Conservation (phyloP, 1,140 invertebrate genomes). For the Drosophila sproati region DNA sequence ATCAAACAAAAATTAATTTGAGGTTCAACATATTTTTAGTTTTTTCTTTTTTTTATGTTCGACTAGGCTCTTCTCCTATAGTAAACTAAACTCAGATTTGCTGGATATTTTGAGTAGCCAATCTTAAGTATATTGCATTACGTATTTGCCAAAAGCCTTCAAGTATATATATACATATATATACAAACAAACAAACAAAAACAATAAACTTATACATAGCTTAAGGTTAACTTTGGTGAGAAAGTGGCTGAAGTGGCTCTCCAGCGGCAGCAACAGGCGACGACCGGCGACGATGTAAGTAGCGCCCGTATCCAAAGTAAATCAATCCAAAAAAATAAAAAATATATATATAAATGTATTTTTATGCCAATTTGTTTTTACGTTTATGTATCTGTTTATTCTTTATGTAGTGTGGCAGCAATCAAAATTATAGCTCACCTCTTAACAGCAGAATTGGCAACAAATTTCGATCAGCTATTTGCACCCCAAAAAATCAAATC, state of each 20-base stretch:
- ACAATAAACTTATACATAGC: conserved; percentile 57
- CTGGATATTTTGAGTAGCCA: no score
- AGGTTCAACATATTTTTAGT: neutral
- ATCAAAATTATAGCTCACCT: conserved; percentile 40
- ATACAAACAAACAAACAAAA: conserved; percentile 11
- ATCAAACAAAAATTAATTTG: conserved; percentile 3
- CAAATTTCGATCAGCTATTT: conserved; percentile 17
- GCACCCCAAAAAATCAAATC: conserved; percentile 48
- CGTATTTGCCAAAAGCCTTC: conserved; percentile 12
- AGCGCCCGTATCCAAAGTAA: conserved; percentile 57
- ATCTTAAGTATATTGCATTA: no score
- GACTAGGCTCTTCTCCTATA: neutral
- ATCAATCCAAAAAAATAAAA: conserved; percentile 35
- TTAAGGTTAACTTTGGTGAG: conserved; percentile 75
- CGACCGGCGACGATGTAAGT: conserved; percentile 79
- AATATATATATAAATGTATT: conserved; percentile 33
- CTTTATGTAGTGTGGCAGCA: conserved; percentile 10
- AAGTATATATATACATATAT: conserved; percentile 9
- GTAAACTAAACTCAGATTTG: no score
- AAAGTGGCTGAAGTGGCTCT: conserved; percentile 75
- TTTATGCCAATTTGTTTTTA: conserved; percentile 25
- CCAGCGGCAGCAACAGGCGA: conserved; percentile 73
- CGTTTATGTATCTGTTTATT: conserved; percentile 27
- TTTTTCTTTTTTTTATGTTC: neutral
- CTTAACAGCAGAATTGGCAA: conserved; percentile 32